Evolutionary conservation across 2,113 vertebrate species (phyloP).

Genomic region (Ciconia stormi): DNA sequence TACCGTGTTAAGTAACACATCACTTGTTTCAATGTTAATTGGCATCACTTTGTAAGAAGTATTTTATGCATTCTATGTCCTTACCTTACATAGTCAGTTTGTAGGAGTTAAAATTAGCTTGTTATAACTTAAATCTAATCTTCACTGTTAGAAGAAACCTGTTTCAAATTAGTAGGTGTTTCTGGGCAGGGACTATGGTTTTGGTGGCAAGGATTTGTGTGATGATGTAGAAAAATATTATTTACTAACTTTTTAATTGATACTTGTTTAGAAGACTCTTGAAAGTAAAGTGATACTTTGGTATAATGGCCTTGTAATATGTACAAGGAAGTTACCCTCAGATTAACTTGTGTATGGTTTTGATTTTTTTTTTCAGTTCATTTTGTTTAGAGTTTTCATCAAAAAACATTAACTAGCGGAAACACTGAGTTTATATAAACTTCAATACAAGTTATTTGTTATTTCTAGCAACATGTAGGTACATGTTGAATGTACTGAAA

Average conservation of each 20-base stretch:
- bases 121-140: not conserved
- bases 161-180: not conserved
- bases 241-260: not conserved
- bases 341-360: not conserved
- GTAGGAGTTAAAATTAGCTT: not conserved
- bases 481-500: not conserved
- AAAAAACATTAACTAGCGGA: not conserved
- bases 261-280: not conserved
- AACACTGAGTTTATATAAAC: not conserved
- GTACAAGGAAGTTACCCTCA: not conserved
- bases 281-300: not conserved
- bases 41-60: not conserved
- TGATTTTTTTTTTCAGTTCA: not conserved
- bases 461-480: not conserved
- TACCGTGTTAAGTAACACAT: not conserved
- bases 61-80: not conserved
- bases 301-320: not conserved
- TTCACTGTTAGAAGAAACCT: not conserved
- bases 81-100: not conserved
- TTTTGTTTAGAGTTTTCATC: not conserved
- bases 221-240: not conserved
- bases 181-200: not conserved
- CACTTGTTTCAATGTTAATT: not conserved
- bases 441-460: not conserved
- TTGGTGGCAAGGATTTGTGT: not conserved